Evolutionary conservation across 2,797 vertebrate genomes (phyloP).

Genomic region (Sarcoramphus papa): DNA sequence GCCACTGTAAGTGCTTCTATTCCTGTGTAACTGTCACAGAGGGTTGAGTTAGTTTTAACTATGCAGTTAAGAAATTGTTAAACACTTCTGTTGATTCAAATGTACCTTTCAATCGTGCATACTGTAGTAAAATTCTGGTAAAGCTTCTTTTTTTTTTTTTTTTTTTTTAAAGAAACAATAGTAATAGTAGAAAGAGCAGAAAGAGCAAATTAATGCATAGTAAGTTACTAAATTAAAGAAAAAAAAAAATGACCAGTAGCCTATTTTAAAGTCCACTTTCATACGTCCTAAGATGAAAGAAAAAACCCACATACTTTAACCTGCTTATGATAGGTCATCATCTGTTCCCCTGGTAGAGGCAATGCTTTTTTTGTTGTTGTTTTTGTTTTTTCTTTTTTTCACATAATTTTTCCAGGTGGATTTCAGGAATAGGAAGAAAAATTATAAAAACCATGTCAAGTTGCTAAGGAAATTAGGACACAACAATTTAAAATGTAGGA

Average conservation of each 20-base stretch:
- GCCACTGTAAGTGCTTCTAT: neutral
- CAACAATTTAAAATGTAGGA: neutral
- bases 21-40: neutral
- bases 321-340: neutral
- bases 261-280: neutral
- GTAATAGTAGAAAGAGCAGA: neutral
- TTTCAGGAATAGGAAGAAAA: neutral
- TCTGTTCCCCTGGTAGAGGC: neutral
- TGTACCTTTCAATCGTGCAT: neutral
- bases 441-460: neutral
- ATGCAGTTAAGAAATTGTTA: neutral
- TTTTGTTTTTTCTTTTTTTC: too few species aligned
- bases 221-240: neutral
- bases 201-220: neutral
- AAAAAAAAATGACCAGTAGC: neutral
- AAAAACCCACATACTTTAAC: fast-evolving
- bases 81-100: neutral
- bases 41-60: neutral
- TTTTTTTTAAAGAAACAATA: neutral
- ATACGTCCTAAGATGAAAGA: neutral
- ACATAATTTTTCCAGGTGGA: neutral
- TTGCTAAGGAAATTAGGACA: neutral
- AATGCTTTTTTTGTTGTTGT: neutral
- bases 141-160: too few species aligned
- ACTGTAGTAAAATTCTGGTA: neutral